Evolutionary conservation across 2,113 vertebrate genomes (phyloP), one percentile per base, ranked within the genome.

Genomic region (Cercopithecus mona): DNA sequence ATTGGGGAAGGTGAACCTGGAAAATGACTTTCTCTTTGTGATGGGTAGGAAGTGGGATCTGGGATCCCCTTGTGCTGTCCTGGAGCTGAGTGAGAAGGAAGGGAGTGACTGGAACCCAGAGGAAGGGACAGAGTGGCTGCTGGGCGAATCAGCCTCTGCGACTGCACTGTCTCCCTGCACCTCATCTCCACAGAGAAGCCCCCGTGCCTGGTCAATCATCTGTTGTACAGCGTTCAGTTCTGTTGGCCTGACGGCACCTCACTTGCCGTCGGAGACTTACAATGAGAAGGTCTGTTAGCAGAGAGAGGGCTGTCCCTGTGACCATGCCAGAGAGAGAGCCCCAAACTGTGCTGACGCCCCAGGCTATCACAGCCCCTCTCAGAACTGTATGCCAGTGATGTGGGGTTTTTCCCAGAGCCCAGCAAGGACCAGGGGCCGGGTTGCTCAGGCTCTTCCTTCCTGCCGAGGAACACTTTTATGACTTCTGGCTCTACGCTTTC

Each of bases 301-400:
- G 40, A 13, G 13, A 43, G 27, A 79, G 6, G 38, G 25, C 52
- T 73, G n/a, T 22, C 27, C 14, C 52, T 3, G 1, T 27, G 40
- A 30, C 64, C n/a, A 6, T 0, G 0, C 64, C 57, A 25, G 8
- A 43, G 25, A 55, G n/a, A 68, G n/a, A 59, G 66, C 73, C 68
- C 55, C 94, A 12, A 7, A 16, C 50, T 8, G 0, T 78, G 32
- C 52, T 1, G 0, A 8, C 32, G 45, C 48, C 75, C 11, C 1
- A 0, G 12, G 5, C 23, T 1, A 1, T 43, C 43, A 48, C 8
- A 18, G 35, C 40, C 22, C 13, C 75, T 10, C 70, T 52, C 23
- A 73, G 70, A 43, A 59, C 45, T 9, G 3, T 12, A 61, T 68
- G 16, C n/a, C 38, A 40, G 16, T 4, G 0, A 4, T 2, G 0